Percentiles rank a stretch among this genome's conserved stretches.
Evolutionary conservation across 1,140 invertebrate species (phyloP).

Genomic region (Aphis craccivora): DNA sequence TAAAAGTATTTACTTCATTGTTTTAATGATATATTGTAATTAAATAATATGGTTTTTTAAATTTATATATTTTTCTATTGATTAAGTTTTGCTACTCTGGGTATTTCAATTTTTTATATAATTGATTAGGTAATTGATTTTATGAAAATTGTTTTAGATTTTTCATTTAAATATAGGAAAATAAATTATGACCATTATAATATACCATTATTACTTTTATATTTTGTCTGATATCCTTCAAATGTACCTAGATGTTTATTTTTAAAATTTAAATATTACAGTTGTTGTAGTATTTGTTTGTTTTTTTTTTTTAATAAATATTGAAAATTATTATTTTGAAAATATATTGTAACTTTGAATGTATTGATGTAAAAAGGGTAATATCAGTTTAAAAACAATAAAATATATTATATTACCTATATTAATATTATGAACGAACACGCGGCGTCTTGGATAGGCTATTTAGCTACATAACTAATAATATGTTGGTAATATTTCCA

Average conservation of each 20-base stretch:
- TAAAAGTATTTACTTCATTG: background rate
- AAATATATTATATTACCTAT: too few species aligned
- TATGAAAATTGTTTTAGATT: background rate
- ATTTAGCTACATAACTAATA: background rate
- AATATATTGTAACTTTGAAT: too few species aligned
- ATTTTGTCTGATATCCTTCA: background rate
- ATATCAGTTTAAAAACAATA: too few species aligned
- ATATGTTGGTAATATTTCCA: too few species aligned
- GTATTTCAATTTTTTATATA: background rate
- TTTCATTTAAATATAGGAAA: background rate
- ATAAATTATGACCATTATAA: background rate
- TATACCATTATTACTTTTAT: background rate
- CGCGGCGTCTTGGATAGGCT: background rate
- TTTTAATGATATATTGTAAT: background rate
- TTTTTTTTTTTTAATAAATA: too few species aligned
- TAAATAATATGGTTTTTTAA: background rate
- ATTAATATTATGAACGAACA: background rate
- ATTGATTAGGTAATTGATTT: background rate
- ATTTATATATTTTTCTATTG: background rate
- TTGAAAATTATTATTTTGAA: too few species aligned
- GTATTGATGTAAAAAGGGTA: too few species aligned
- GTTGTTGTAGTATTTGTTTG: too few species aligned
- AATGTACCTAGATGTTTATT: background rate
- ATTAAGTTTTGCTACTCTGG: too few species aligned
- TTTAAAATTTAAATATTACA: too few species aligned